Evolutionary conservation across 2,888 invertebrate genomes (phyloP), one percentile per base, ranked within the genome.

Genomic region (Linnaemya tessellans): DNA sequence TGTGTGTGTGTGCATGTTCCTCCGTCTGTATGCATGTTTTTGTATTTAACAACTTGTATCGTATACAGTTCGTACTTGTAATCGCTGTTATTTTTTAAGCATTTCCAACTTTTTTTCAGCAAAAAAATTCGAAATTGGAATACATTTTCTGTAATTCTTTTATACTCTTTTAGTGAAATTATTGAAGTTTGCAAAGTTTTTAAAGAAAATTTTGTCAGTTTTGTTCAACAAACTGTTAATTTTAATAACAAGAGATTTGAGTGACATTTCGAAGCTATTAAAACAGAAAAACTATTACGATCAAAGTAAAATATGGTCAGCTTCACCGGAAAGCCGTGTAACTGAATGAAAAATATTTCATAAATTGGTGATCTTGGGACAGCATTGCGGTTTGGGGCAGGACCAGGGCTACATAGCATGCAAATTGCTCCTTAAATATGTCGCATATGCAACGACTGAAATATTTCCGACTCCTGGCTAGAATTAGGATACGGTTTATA

Each of bases 111-210:
- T 38, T 22, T 64, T 64, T n/a, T 64, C 18, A 41, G 11, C n/a
- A 49, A 49, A 15, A 65, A 51, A 64, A 64, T 60, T 30, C 74
- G 67, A 75, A 81, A 81, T 54, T 22, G 41, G 46, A 20, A 62
- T 41, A 70, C 25, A 56, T 56, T 25, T 62, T 67, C 43, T 68
- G 67, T 67, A 67, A 51, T 67, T 67, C 49, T 54, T 78, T 35
- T 67, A 58, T 56, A 46, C 62, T 65, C 22, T 22, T 65, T 43
- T 46, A 67, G 67, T 30, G 25, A 49, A 49, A 22, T 38, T 70
- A 56, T 70, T 70, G 70, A 70, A 70, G 70, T 43, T 70, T 54
- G 15, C 10, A 70, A 70, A 70, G 41, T 56, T 56, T 22, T 13
- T 11, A 13, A 70, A 54, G 7, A 46, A 5, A 70, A 43, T 41